Percentiles rank a stretch among this genome's conserved stretches.
phyloP scores from a whole-genome alignment of 2,113 vertebrate species.

The Zeus faber region DNA sequence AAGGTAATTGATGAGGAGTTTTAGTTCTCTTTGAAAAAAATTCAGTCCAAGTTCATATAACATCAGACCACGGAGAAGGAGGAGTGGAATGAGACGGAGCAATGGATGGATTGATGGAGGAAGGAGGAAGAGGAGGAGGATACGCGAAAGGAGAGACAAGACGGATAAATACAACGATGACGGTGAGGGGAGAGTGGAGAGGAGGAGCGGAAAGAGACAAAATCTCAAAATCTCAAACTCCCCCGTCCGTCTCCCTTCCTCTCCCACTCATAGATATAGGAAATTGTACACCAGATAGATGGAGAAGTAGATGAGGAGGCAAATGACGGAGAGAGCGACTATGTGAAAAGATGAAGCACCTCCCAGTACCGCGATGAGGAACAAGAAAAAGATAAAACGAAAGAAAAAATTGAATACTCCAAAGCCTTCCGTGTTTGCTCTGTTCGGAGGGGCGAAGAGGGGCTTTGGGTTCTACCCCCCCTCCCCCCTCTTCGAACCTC shows the following conservation, averaged over 20 bases:
- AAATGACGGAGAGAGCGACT: constrained; percentile 76
- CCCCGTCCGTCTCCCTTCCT: too few relatives aligned
- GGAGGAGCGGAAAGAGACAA: constrained; percentile 37
- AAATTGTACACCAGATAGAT: constrained; percentile 80
- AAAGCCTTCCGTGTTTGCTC: constrained; percentile 80
- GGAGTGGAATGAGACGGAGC: constrained; percentile 9
- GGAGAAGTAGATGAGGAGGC: constrained; percentile 81
- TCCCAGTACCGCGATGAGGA: constrained; percentile 80
- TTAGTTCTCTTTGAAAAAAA: constrained; percentile 60
- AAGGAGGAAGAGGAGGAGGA: constrained; percentile 13
- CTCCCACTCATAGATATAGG: constrained; percentile 71
- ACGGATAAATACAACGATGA: constrained; percentile 47
- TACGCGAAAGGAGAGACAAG: constrained; percentile 31
- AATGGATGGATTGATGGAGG: constrained; percentile 7
- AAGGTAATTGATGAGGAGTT: constrained; percentile 64
- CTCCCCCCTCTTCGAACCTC: constrained; percentile 40
- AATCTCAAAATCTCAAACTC: constrained; percentile 52
- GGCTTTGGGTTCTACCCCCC: constrained; percentile 58
- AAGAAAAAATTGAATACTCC: constrained; percentile 84
- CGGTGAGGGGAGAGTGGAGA: constrained; percentile 36
- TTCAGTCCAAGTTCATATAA: constrained; percentile 68
- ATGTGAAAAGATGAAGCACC: constrained; percentile 80
- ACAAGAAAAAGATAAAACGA: constrained; percentile 81
- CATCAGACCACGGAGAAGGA: constrained; percentile 59
- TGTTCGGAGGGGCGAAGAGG: constrained; percentile 57